A percentile compares a stretch with the other conserved stretches of the same genome.
Evolutionary conservation across 2,797 vertebrate genomes (phyloP).

Genomic region (Falco naumanni): DNA sequence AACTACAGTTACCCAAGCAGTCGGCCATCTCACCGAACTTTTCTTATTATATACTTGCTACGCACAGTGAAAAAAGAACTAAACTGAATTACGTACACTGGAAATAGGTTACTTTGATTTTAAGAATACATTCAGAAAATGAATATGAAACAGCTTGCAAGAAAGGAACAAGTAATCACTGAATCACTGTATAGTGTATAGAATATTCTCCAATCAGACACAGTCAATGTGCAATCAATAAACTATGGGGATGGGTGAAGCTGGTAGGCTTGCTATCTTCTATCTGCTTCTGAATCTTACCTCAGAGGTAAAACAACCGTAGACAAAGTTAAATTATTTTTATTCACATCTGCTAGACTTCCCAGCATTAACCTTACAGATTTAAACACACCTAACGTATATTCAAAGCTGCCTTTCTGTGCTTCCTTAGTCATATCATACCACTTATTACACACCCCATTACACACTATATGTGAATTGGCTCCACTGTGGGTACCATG

Average conservation of each 20-base stretch:
- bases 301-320: background rate
- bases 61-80: background rate
- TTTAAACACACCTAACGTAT: background rate
- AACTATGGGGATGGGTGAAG: background rate
- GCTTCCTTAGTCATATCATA: background rate
- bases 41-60: background rate
- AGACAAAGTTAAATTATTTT: background rate
- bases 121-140: background rate
- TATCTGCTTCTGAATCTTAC: background rate
- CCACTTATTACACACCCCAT: background rate
- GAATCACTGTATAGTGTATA: background rate
- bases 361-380: background rate
- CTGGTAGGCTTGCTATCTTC: background rate
- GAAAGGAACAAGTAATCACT: background rate
- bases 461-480: background rate
- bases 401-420: background rate
- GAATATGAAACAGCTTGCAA: background rate
- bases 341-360: background rate
- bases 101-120: background rate
- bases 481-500: rapidly evolving
- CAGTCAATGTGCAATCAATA: background rate
- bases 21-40: background rate
- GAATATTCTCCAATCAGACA: background rate
- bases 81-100: background rate
- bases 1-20: background rate